Evolutionary conservation across 2,113 vertebrate species (phyloP).

Genomic region (Seriola rivoliana): DNA sequence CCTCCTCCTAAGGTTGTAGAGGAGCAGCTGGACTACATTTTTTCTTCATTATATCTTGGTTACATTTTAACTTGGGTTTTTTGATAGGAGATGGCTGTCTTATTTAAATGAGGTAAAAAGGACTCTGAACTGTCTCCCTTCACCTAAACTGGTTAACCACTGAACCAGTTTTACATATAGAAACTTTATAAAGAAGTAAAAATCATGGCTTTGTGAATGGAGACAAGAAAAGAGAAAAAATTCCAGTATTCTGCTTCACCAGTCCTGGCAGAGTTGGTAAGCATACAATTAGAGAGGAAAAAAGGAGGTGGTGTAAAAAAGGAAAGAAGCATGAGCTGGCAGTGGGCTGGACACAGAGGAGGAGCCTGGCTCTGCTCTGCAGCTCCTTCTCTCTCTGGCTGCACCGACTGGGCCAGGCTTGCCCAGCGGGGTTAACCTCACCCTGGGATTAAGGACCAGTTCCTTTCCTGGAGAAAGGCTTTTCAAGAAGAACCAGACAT

Average conservation of each 20-base stretch:
- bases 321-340: conserved; percentile 51
- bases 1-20: no score
- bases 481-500: conserved; percentile 20
- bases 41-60: background rate
- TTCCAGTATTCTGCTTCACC: conserved; percentile 20
- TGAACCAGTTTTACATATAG: background rate
- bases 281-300: conserved; percentile 61
- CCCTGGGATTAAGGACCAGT: conserved; percentile 17
- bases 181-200: background rate
- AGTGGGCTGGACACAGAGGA: conserved; percentile 40
- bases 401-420: conserved; percentile 1
- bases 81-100: background rate
- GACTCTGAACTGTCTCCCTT: background rate
- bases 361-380: conserved; percentile 19
- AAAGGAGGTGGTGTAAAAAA: conserved; percentile 36
- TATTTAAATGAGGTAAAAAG: background rate
- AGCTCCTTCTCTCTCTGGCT: conserved; percentile 20
- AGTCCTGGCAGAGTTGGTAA: conserved; percentile 48
- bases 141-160: background rate
- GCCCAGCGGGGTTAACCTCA: conserved; percentile 25
- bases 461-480: background rate
- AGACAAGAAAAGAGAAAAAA: background rate
- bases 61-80: background rate
- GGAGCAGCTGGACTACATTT: background rate
- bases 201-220: conserved; percentile 8